Base-by-base conservation (phyloP, 2,797 vertebrate genomes). In the Gallinago stenura region DNA sequence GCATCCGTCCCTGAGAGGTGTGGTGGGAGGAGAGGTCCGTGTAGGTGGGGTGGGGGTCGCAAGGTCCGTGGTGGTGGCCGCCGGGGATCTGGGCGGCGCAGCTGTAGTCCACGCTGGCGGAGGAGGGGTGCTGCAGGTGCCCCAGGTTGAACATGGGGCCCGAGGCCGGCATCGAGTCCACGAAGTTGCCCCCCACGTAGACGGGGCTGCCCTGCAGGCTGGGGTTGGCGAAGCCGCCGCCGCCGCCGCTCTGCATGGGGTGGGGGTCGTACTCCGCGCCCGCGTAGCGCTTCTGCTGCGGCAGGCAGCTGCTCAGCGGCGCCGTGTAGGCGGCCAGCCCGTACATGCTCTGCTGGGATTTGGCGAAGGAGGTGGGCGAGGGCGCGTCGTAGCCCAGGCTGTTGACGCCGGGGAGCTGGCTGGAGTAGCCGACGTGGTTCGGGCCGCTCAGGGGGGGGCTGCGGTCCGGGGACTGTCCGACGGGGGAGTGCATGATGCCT, bases 21-120 rank as follows among this genome's bases (percentile, higher is more conserved):
- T 99, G 99, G 97, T 99, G 99, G 95, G 99, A 99, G 95, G 99
- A 99, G 97, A 99, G 99, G 98, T 99, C 99, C 98, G 99, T 99
- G 98, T 99, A 99, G 96, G 99, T 99, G 95, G 99, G 99, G 87
- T 99, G 99, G 95, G 99, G 99, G 98, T 99, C 99, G 97, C 99
- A 99, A 97, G 99, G 99, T 99, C 99, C 99, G 91, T 99, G 99
- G 91, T 99, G 99, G 97, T 99, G 99, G 98, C 99, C 99, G 96
- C 99, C 99, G 48, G 99, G 99, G 97, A 99, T 99, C 98, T 99
- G 99, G 81, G 99, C 99, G 82, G 99, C 99, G 97, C 99, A 99
- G 98, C 99, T 99, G 98, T 99, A 99, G 99, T 99, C 99, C 99
- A 99, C 99, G 97, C 99, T 99, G 97, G 99, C 99, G 89, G 99